Percentiles rank a stretch among this genome's conserved stretches.
These are phyloP conservation scores for Pristiophorus japonicus DNA, from an alignment of 2,113 vertebrate genomes.

Conservation along the genomic window DNA sequence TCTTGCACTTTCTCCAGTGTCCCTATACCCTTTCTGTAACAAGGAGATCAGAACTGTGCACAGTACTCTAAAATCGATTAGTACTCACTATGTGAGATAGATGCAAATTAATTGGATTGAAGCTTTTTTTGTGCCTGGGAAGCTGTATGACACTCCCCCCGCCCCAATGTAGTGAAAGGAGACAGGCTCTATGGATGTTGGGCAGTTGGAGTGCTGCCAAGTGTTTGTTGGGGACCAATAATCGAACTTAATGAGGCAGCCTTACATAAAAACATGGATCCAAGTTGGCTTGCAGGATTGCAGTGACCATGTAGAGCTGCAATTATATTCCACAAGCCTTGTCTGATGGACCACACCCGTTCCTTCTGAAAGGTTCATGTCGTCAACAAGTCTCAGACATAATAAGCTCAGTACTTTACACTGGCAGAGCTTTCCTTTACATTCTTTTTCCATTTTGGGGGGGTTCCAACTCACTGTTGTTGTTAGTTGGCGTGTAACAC, in stretches of 20 bases:
- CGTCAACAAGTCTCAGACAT: not conserved
- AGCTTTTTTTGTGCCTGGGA: not conserved
- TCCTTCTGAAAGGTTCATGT: not conserved
- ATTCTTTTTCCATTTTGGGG: constrained; percentile 10
- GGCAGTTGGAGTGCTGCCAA: not conserved
- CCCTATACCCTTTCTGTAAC: not conserved
- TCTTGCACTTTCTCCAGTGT: not conserved
- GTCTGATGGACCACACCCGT: not conserved
- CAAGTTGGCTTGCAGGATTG: not conserved
- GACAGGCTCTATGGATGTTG: not conserved
- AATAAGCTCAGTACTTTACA: not conserved
- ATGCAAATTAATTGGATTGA: not conserved
- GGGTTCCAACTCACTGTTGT: not conserved
- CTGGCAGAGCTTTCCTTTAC: not conserved
- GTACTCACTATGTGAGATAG: not conserved
- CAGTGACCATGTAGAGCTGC: not conserved
- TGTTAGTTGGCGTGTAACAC: not conserved
- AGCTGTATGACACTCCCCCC: too few species aligned
- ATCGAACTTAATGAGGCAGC: not conserved
- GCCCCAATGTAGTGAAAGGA: not conserved
- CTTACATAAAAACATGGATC: not conserved
- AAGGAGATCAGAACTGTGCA: not conserved
- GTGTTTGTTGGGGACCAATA: too few species aligned
- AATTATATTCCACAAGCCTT: not conserved
- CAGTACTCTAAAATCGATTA: not conserved